Conservation (phyloP, 2,888 invertebrate genomes). For the Heliothis peltigera region DNA sequence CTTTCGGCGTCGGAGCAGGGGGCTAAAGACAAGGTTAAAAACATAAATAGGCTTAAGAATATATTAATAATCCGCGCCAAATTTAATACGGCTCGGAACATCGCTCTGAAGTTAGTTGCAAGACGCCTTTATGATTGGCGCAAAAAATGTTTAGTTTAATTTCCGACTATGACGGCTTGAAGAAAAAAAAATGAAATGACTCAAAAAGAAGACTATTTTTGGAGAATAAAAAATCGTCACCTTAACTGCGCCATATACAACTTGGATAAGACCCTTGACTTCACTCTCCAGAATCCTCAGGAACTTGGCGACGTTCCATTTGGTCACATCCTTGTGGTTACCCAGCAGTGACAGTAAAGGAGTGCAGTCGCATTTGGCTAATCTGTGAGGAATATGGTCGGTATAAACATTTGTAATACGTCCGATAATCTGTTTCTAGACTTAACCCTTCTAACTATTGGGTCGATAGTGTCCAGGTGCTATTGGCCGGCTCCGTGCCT, state of each 20-base stretch:
- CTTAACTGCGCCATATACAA: constrained; percentile 86
- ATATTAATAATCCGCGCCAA: not conserved
- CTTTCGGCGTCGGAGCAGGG: constrained; percentile 82
- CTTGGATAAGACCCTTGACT: constrained; percentile 87
- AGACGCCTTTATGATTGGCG: too few relatives aligned
- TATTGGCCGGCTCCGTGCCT: too few relatives aligned
- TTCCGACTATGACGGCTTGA: too few relatives aligned
- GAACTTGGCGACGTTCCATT: constrained; percentile 88
- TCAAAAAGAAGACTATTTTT: too few relatives aligned
- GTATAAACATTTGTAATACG: too few relatives aligned
- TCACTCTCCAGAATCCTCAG: constrained; percentile 87
- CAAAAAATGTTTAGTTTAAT: too few relatives aligned
- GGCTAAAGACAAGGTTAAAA: constrained; percentile 69
- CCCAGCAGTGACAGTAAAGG: constrained; percentile 87
- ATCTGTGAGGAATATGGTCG: constrained; percentile 59
- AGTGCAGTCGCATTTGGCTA: constrained; percentile 85
- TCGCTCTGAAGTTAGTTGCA: too few relatives aligned
- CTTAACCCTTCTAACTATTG: too few relatives aligned
- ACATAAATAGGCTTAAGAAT: not conserved
- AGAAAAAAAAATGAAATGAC: too few relatives aligned
- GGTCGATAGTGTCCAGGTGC: too few relatives aligned
- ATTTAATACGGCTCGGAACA: too few relatives aligned
- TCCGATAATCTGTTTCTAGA: too few relatives aligned
- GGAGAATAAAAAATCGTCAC: constrained; percentile 57
- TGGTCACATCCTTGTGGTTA: constrained; percentile 90